phyloP scores from a whole-genome alignment of 1,140 invertebrate species.

The Trypoxylus dichotomus region DNA sequence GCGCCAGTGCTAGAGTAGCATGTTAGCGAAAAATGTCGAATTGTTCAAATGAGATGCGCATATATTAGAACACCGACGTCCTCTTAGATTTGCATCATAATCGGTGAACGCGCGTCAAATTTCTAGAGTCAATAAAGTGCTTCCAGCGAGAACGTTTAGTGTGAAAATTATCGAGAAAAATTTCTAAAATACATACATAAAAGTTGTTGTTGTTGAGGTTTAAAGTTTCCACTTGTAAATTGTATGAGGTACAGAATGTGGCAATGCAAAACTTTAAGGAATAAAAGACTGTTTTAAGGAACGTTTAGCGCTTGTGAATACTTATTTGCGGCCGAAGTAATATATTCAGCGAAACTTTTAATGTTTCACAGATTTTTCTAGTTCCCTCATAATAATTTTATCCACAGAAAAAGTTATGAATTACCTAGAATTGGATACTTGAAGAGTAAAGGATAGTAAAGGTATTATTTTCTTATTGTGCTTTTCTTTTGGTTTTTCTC shows the following conservation, averaged over 20 bases:
- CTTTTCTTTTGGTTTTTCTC: too few relatives aligned
- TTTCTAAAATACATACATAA: not conserved
- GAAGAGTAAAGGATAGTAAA: too few relatives aligned
- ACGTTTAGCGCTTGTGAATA: too few relatives aligned
- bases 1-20: not conserved
- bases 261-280: not conserved
- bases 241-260: not conserved
- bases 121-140: not conserved
- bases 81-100: not conserved
- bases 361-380: too few relatives aligned
- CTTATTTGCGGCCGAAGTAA: too few relatives aligned
- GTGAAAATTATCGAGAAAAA: not conserved
- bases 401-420: too few relatives aligned
- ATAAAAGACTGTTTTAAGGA: too few relatives aligned
- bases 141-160: not conserved
- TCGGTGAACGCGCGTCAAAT: not conserved
- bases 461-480: too few relatives aligned
- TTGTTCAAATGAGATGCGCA: not conserved
- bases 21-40: not conserved
- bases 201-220: not conserved
- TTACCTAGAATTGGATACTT: too few relatives aligned
- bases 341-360: too few relatives aligned
- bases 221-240: conserved; percentile 5
- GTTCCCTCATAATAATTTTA: too few relatives aligned
- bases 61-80: not conserved